Evolutionary conservation across 2,888 invertebrate species (phyloP).

Genomic region (Melipona beecheii): DNA sequence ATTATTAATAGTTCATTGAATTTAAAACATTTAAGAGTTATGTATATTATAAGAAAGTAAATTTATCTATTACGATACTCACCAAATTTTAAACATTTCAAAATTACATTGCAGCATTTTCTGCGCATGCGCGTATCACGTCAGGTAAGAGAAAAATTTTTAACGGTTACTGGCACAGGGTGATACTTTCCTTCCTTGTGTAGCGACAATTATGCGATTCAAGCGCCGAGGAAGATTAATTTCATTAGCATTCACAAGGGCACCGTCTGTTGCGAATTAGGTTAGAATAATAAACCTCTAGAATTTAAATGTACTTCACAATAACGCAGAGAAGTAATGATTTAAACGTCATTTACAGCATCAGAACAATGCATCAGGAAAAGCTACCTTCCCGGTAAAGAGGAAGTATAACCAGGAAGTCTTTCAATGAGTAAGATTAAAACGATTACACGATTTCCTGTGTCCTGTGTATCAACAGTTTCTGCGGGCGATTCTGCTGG

Average conservation of each 20-base stretch:
- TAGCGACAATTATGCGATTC: constrained; percentile 52
- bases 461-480: constrained; percentile 48
- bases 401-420: constrained; percentile 58
- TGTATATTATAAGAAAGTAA: background rate
- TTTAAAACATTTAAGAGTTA: background rate
- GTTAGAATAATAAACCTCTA: constrained; percentile 14
- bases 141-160: constrained; percentile 32
- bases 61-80: background rate
- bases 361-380: constrained; percentile 10
- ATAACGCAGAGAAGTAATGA: background rate
- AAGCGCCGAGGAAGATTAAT: constrained; percentile 38
- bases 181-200: constrained; percentile 63
- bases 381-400: background rate
- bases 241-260: background rate
- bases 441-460: constrained; percentile 23
- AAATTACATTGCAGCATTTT: background rate
- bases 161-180: constrained; percentile 13
- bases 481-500: constrained; percentile 72
- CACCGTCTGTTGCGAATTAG: constrained; percentile 2
- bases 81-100: background rate
- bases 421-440: constrained; percentile 3
- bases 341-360: background rate
- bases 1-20: background rate
- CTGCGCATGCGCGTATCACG: background rate
- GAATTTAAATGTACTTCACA: constrained; percentile 12